These are phyloP conservation scores for Oryzias sinensis DNA, from an alignment of 2,797 vertebrate genomes.

Conservation along the genomic window DNA sequence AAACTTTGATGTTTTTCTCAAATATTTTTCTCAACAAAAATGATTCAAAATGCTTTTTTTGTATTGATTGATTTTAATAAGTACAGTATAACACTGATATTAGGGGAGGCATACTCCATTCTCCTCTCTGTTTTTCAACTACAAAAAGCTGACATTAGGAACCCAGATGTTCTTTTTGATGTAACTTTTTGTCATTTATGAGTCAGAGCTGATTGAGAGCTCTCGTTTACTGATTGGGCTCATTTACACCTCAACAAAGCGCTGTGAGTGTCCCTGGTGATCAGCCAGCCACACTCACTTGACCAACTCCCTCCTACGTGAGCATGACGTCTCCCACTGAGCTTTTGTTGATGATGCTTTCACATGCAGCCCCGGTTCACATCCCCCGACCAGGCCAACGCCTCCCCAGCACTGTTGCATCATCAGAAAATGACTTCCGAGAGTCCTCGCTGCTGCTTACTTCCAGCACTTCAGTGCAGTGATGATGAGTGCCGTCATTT, in stretches of 20 bases:
- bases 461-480: neutral
- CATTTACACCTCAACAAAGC: constrained; percentile 61
- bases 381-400: constrained; percentile 4
- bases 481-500: too few relatives aligned
- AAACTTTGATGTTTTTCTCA: too few relatives aligned
- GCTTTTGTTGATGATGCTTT: constrained; percentile 60
- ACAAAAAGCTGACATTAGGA: too few relatives aligned
- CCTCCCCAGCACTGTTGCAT: neutral
- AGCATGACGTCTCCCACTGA: constrained; percentile 26
- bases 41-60: too few relatives aligned
- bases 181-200: constrained; percentile 12
- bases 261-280: constrained; percentile 40
- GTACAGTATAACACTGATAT: too few relatives aligned
- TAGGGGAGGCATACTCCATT: too few relatives aligned
- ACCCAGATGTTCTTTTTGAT: too few relatives aligned
- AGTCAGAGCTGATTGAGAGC: constrained; percentile 29
- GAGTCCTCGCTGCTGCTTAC: neutral
- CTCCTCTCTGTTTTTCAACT: too few relatives aligned
- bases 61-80: too few relatives aligned
- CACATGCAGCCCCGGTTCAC: constrained; percentile 40
- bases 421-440: neutral
- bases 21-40: too few relatives aligned
- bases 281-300: constrained; percentile 54
- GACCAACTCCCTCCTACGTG: constrained; percentile 38
- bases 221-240: constrained; percentile 33